Conservation (phyloP, 2,797 vertebrate species). For the Crenuchus spilurus region DNA sequence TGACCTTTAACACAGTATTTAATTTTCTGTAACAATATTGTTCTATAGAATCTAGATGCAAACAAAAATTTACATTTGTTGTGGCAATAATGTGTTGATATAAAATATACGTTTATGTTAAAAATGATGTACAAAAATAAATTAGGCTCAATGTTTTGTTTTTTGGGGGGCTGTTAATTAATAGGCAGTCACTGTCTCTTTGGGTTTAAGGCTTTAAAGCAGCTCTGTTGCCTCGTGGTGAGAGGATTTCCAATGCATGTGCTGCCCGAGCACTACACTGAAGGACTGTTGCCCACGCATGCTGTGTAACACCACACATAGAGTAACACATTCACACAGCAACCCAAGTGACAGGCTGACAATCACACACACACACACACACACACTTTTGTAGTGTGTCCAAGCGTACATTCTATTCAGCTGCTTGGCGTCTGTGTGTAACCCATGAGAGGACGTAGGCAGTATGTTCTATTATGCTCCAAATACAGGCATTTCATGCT, state of each 20-base stretch:
- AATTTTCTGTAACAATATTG: no score
- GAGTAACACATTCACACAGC: conserved; percentile 34
- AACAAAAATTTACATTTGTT: no score
- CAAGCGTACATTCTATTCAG: conserved; percentile 1
- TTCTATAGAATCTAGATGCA: no score
- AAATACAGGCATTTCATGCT: conserved; percentile 8
- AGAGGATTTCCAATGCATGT: conserved; percentile 32
- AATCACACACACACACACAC: conserved; percentile 4
- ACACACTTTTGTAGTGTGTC: conserved; percentile 31
- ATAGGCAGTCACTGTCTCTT: background rate
- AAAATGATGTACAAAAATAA: no score
- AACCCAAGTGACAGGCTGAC: conserved; percentile 33
- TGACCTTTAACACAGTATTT: no score
- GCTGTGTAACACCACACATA: conserved; percentile 42
- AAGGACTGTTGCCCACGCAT: conserved; percentile 48
- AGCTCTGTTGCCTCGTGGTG: conserved; percentile 22
- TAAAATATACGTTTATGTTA: no score
- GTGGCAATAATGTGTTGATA: no score
- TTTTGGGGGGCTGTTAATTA: no score
- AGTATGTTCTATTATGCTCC: background rate
- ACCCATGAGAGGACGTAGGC: conserved; percentile 18
- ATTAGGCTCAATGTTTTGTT: no score
- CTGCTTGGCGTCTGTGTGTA: background rate
- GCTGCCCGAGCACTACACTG: conserved; percentile 36
- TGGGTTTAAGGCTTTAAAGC: background rate